Evolutionary conservation across 2,888 invertebrate species (phyloP).

Genomic region (Acleris holmiana): DNA sequence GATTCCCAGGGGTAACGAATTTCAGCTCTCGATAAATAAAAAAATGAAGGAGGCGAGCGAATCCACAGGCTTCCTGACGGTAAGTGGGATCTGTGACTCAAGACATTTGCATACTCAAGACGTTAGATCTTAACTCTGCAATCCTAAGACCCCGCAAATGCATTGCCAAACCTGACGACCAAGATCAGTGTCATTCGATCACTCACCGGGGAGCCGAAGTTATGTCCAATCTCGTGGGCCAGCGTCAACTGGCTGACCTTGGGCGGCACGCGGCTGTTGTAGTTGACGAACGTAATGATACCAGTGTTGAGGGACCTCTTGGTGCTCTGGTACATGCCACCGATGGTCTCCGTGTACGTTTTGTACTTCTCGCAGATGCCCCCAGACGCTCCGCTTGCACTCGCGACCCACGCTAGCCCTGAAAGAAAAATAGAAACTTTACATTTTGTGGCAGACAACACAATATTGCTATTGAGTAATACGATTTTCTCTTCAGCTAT

Average conservation of each 20-base stretch:
- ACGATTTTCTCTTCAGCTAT: too few species aligned
- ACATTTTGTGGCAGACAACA: too few species aligned
- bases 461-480: too few species aligned
- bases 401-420: constrained; percentile 99
- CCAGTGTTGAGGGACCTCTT: constrained; percentile 98
- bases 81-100: too few species aligned
- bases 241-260: constrained; percentile 98
- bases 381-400: constrained; percentile 98
- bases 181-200: not conserved
- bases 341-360: constrained; percentile 97
- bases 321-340: constrained; percentile 96
- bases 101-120: too few species aligned
- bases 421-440: not conserved
- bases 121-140: too few species aligned
- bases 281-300: constrained; percentile 99
- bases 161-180: too few species aligned
- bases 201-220: constrained; percentile 98
- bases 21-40: too few species aligned
- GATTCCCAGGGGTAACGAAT: too few species aligned
- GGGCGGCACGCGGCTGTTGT: constrained; percentile 97
- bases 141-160: too few species aligned
- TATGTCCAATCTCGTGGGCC: constrained; percentile 99
- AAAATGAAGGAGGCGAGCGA: too few species aligned
- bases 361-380: constrained; percentile 99
- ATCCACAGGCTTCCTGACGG: too few species aligned